These are phyloP conservation scores for Pharmacophagus antenor DNA, from an alignment of 2,888 invertebrate species.

Conservation along the genomic window DNA sequence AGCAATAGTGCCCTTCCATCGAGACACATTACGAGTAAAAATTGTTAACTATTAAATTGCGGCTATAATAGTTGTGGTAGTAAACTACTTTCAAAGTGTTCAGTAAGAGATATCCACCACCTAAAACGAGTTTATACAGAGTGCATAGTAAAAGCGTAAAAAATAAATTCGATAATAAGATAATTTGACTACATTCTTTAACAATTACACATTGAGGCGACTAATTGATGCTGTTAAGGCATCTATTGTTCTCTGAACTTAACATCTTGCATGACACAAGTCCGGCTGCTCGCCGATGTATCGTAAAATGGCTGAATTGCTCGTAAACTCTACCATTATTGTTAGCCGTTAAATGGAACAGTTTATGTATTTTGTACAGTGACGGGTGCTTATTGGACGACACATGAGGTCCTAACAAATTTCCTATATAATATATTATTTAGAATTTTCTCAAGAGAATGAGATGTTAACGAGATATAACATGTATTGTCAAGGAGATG, in stretches of 20 bases:
- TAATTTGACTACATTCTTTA: not conserved
- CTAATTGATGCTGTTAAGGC: slow-evolving; percentile 23
- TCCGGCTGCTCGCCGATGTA: slow-evolving; percentile 69
- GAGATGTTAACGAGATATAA: no score
- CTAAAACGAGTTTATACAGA: not conserved
- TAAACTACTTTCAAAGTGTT: no score
- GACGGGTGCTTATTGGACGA: slow-evolving; percentile 38
- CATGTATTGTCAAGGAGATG: no score
- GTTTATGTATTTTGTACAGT: slow-evolving; percentile 60
- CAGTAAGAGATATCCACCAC: no score
- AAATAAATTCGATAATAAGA: not conserved
- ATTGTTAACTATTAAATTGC: no score
- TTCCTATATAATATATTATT: slow-evolving; percentile 13
- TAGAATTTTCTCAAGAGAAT: slow-evolving; percentile 1
- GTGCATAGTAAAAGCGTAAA: not conserved
- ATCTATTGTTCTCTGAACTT: slow-evolving; percentile 35
- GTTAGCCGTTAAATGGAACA: slow-evolving; percentile 68
- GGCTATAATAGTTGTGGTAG: no score
- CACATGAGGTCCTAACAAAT: slow-evolving; percentile 16
- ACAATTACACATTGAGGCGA: not conserved
- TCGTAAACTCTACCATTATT: slow-evolving; percentile 73
- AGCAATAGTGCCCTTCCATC: no score
- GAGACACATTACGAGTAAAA: no score
- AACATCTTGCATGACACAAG: slow-evolving; percentile 47
- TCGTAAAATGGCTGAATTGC: slow-evolving; percentile 72